Percentiles rank a stretch among this genome's conserved stretches.
phyloP scores from a whole-genome alignment of 2,113 vertebrate species.

The Chaetorhynchus papuensis region DNA sequence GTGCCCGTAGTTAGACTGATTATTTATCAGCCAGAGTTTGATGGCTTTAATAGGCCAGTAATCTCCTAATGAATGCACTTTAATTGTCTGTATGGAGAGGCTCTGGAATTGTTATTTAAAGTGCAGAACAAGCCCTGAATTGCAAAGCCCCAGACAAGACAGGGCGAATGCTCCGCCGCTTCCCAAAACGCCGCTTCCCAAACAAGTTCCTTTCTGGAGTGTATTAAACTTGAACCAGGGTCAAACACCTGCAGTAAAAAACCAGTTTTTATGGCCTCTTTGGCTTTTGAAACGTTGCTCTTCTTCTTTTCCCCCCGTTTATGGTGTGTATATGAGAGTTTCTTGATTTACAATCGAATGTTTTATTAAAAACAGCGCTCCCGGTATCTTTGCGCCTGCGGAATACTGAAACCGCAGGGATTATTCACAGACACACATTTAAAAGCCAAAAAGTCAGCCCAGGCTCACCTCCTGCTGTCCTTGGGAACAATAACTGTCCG shows the following conservation, averaged over 20 bases:
- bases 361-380: neutral
- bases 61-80: conserved; percentile 15
- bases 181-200: neutral
- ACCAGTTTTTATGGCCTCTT: neutral
- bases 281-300: neutral
- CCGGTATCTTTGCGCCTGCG: neutral
- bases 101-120: neutral
- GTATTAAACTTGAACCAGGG: neutral
- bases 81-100: neutral
- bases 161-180: accelerated
- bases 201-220: neutral
- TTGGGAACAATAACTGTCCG: neutral
- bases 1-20: neutral
- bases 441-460: neutral
- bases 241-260: neutral
- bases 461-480: neutral
- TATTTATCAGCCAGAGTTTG: conserved; percentile 45
- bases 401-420: neutral
- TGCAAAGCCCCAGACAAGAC: neutral
- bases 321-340: neutral
- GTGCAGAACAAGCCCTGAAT: neutral
- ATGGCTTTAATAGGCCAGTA: conserved; percentile 24
- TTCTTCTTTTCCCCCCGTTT: accelerated
- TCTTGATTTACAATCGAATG: neutral
- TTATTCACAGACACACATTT: neutral